These are phyloP conservation scores for Sisyra terminalis DNA, from an alignment of 2,888 invertebrate genomes.

Conservation along the genomic window DNA sequence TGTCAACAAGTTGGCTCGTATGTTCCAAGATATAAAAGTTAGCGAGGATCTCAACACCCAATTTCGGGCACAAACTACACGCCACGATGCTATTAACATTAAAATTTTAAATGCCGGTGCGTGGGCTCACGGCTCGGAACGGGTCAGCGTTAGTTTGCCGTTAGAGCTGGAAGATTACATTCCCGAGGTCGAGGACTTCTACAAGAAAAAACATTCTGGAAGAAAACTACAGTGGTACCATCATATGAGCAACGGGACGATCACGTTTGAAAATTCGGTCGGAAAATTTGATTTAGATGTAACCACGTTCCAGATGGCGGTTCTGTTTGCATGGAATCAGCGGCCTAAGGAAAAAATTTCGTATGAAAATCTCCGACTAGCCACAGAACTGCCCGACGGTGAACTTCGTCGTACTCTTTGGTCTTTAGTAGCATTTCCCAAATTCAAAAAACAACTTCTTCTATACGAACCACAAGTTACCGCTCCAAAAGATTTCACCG, in stretches of 20 bases:
- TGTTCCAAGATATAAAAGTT: constrained; percentile 97
- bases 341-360: constrained; percentile 81
- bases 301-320: constrained; percentile 99
- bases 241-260: constrained; percentile 98
- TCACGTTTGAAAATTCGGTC: constrained; percentile 82
- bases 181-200: constrained; percentile 97
- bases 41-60: constrained; percentile 93
- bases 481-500: constrained; percentile 85
- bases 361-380: constrained; percentile 91
- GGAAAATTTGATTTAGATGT: constrained; percentile 96
- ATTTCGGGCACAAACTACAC: constrained; percentile 68
- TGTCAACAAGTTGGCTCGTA: constrained; percentile 92
- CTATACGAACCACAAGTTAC: constrained; percentile 63
- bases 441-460: constrained; percentile 83
- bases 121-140: constrained; percentile 90
- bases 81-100: constrained; percentile 85
- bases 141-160: constrained; percentile 90
- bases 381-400: constrained; percentile 91
- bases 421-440: constrained; percentile 92
- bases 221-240: constrained; percentile 97
- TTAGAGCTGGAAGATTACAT: constrained; percentile 97
- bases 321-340: constrained; percentile 97
- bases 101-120: constrained; percentile 98
- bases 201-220: constrained; percentile 93
- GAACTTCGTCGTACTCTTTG: constrained; percentile 89